A percentile compares a stretch with the other conserved stretches of the same genome.
Evolutionary conservation across 2,888 invertebrate species (phyloP).

Genomic region (Scelioninae gen. 2): DNA sequence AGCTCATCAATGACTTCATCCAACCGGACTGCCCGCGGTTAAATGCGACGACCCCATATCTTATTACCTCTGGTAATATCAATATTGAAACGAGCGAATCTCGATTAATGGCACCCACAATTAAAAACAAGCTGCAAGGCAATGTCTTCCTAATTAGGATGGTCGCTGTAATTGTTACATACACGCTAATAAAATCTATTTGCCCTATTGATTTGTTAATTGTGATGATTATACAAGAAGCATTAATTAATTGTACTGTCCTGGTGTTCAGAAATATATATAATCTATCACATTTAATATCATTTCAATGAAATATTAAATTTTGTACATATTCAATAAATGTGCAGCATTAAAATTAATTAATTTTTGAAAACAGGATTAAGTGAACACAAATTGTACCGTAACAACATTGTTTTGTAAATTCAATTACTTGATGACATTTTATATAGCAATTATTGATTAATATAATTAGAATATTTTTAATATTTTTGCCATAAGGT

Average conservation of each 20-base stretch:
- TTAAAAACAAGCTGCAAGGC: slow-evolving; percentile 39
- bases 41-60: slow-evolving; percentile 46
- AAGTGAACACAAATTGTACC: too few relatives aligned
- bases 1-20: slow-evolving; percentile 45
- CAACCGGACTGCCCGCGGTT: slow-evolving; percentile 34
- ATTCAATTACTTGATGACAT: too few relatives aligned
- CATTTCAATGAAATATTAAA: too few relatives aligned
- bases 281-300: too few relatives aligned
- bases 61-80: slow-evolving; percentile 43
- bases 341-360: too few relatives aligned
- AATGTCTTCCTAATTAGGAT: slow-evolving; percentile 20
- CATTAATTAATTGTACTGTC: slow-evolving; percentile 17
- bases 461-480: too few relatives aligned
- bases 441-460: too few relatives aligned
- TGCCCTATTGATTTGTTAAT: slow-evolving; percentile 17
- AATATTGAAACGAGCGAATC: slow-evolving; percentile 28
- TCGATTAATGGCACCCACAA: slow-evolving; percentile 30
- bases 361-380: too few relatives aligned
- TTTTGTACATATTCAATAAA: too few relatives aligned
- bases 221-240: slow-evolving; percentile 21
- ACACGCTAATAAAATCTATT: slow-evolving; percentile 21
- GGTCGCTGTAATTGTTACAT: slow-evolving; percentile 28
- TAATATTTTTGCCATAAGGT: too few relatives aligned
- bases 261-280: slow-evolving; percentile 1
- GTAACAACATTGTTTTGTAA: too few relatives aligned